Conservation (phyloP, 2,888 invertebrate species). For the Exocentrus adspersus region DNA sequence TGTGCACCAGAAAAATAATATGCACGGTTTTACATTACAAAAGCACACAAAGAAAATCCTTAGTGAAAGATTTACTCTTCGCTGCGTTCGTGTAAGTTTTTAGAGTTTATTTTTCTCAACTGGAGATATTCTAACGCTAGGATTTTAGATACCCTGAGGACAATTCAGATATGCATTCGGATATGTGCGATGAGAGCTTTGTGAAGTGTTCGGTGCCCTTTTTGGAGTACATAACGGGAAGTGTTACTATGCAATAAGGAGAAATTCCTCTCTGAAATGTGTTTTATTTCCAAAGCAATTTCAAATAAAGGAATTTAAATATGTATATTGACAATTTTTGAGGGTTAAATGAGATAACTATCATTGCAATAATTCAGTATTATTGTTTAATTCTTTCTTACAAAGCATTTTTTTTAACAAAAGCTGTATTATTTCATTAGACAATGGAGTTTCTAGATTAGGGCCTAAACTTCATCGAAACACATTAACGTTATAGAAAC, state of each 20-base stretch:
- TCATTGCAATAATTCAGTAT: no score
- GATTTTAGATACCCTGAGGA: slow-evolving; percentile 6
- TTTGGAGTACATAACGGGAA: slow-evolving; percentile 25
- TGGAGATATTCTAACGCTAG: neutral
- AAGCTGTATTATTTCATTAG: no score
- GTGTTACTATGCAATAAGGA: neutral
- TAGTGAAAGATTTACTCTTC: slow-evolving; percentile 73
- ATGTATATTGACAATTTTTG: no score
- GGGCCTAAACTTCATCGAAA: no score
- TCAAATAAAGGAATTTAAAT: no score
- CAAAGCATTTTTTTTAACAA: no score
- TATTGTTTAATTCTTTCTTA: no score
- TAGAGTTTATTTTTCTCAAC: neutral
- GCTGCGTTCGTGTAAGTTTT: slow-evolving; percentile 70
- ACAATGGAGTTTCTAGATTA: no score
- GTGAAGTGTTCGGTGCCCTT: slow-evolving; percentile 32
- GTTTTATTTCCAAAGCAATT: no score
- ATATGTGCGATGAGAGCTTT: slow-evolving; percentile 28
- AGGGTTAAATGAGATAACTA: no score
- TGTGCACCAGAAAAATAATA: slow-evolving; percentile 73
- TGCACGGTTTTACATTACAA: slow-evolving; percentile 72
- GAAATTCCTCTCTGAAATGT: no score
- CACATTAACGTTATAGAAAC: no score
- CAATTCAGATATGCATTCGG: neutral
- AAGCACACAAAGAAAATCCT: slow-evolving; percentile 69